These are phyloP conservation scores for Noctua comes DNA, from an alignment of 2,888 invertebrate genomes.

Conservation along the genomic window DNA sequence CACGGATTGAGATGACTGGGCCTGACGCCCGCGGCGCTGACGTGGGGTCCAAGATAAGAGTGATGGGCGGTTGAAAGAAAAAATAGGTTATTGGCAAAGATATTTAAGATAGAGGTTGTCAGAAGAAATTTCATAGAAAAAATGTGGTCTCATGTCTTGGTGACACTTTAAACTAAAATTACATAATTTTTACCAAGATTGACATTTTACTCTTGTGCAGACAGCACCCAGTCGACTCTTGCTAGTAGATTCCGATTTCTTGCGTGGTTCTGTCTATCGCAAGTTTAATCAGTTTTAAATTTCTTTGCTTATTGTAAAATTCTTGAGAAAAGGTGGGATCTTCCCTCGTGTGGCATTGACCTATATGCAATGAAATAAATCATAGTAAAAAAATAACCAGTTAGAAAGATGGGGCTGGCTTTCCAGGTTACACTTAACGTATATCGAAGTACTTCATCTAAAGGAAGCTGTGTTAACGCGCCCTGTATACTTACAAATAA, in stretches of 20 bases:
- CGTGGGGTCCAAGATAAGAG: constrained; percentile 62
- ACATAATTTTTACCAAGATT: background rate
- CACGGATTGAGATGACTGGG: constrained; percentile 82
- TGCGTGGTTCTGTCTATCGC: background rate
- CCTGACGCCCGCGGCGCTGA: constrained; percentile 77
- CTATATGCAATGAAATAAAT: background rate
- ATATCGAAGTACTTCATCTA: background rate
- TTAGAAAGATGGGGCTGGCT: background rate
- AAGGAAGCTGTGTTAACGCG: background rate
- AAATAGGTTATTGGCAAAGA: constrained; percentile 11
- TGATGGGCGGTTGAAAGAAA: constrained; percentile 8
- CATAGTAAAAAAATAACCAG: no score
- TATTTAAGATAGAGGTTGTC: background rate
- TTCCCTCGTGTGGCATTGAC: background rate
- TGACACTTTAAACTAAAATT: background rate
- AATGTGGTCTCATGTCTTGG: background rate
- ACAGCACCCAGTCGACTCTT: background rate
- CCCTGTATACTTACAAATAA: background rate
- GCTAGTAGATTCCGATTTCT: background rate
- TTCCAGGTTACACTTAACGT: background rate
- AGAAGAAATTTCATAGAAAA: background rate
- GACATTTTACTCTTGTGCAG: no score
- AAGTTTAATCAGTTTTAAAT: background rate
- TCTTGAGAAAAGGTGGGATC: background rate
- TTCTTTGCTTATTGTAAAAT: background rate